Base-by-base conservation (phyloP, 92 coral and sea anemone species). In the Siderastrea siderea region DNA sequence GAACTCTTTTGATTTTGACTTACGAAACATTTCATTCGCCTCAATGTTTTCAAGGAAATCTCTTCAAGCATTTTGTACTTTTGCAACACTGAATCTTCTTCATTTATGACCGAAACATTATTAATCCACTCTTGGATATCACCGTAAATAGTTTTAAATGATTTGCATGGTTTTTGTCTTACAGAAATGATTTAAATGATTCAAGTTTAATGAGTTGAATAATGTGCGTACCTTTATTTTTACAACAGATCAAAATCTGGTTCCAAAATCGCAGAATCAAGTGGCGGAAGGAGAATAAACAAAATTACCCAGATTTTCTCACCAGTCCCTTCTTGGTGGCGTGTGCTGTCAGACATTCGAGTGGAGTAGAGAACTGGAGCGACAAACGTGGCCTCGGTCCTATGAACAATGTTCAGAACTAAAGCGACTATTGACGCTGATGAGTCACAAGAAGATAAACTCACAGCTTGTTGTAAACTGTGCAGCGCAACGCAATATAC, bases 221-320 rank as follows among this genome's bases (percentile, higher is more conserved):
- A 47, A 19, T 47, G 6, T 71, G 16, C 71, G n/a, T 43, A 7
- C 54, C 5, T 66, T 11, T 6, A 13, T 82, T 7, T n/a, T 47
- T 43, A 54, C 49, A 81, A 77, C 96, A 97, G 87, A 98, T 97
- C 60, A 97, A 97, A 85, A 97, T 97, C 52, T 97, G 99, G 99
- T 97, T 97, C 55, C 99, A 97, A 81, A 97, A 97, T 69, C 94
- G 99, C 65, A 89, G 99, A 70, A 97, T 97, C 88, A 97, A 97
- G 75, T 97, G 98, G 98, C 86, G 99, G 66, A 97, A 95, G 62
- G 99, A 97, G 84, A 97, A 97, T 61, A 93, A 93, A 26, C 98
- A 93, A 45, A 70, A 93, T 59, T 95, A 84, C 86, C 94, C 95
- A 1, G 87, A 84, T 63, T 52, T 84, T 59, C 74, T 84, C 11